These are phyloP conservation scores for Cacoxenus indagator DNA, from an alignment of 2,888 invertebrate species.

Conservation along the genomic window DNA sequence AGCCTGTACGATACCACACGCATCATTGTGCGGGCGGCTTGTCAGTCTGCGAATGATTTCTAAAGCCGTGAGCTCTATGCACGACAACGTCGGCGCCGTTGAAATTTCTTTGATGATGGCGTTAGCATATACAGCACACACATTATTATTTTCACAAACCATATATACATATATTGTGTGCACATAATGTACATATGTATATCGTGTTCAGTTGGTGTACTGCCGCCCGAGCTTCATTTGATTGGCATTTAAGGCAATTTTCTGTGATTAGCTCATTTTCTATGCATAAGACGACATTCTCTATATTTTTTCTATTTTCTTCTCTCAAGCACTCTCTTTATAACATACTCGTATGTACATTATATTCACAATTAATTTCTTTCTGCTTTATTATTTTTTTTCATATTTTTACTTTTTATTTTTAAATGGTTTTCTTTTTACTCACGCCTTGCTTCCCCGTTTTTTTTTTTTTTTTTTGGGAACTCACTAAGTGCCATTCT, in stretches of 20 bases:
- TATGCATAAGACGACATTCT: neutral
- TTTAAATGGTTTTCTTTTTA: too few species aligned
- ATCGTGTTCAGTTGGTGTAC: neutral
- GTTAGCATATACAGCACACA: neutral
- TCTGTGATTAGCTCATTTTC: neutral
- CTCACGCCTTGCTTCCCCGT: too few species aligned
- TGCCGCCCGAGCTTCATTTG: neutral
- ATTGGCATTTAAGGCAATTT: slow-evolving; percentile 4
- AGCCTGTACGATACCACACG: too few species aligned
- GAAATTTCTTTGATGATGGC: neutral
- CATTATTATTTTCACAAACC: neutral
- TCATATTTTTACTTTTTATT: too few species aligned
- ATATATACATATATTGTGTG: neutral
- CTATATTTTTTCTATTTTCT: neutral
- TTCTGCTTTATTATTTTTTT: too few species aligned
- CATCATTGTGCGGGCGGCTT: neutral
- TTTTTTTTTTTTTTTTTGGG: too few species aligned
- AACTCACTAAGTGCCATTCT: too few species aligned
- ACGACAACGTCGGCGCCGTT: neutral
- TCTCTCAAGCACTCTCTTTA: too few species aligned
- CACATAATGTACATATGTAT: neutral
- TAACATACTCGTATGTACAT: too few species aligned
- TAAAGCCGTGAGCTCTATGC: neutral
- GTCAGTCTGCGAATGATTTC: neutral
- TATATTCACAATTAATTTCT: too few species aligned